These are phyloP conservation scores for Sardinella longiceps DNA, from an alignment of 2,797 vertebrate species.

Conservation along the genomic window DNA sequence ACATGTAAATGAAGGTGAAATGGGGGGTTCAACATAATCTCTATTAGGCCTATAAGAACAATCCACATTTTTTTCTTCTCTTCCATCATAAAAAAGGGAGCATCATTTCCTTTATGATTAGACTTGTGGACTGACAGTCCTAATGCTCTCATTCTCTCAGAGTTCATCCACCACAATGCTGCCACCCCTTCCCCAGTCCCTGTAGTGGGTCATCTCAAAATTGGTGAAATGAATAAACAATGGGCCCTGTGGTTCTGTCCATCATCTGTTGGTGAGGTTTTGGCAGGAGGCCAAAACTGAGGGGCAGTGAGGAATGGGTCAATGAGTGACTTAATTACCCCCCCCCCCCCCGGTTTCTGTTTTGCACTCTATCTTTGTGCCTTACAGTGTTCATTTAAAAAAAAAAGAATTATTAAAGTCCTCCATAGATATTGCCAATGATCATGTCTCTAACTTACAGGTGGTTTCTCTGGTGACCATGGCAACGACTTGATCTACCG, in stretches of 20 bases:
- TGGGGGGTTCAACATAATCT: too few species aligned
- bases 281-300: not conserved
- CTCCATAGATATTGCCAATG: too few species aligned
- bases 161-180: too few species aligned
- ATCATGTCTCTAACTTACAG: slow-evolving; percentile 34
- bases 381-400: too few species aligned
- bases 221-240: too few species aligned
- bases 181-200: too few species aligned
- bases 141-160: not conserved
- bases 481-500: slow-evolving; percentile 27
- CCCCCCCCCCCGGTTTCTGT: not conserved
- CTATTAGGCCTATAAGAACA: not conserved
- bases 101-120: not conserved
- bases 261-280: not conserved
- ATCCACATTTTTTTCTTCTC: too few species aligned
- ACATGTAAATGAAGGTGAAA: not conserved
- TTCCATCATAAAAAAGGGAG: not conserved
- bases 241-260: too few species aligned
- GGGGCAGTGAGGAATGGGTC: not conserved
- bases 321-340: not conserved
- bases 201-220: too few species aligned
- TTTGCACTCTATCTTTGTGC: too few species aligned
- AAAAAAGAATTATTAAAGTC: too few species aligned
- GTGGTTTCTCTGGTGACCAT: slow-evolving; percentile 40
- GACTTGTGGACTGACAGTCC: not conserved